Conservation (phyloP, 2,113 vertebrate genomes). For the Neogale vison region DNA sequence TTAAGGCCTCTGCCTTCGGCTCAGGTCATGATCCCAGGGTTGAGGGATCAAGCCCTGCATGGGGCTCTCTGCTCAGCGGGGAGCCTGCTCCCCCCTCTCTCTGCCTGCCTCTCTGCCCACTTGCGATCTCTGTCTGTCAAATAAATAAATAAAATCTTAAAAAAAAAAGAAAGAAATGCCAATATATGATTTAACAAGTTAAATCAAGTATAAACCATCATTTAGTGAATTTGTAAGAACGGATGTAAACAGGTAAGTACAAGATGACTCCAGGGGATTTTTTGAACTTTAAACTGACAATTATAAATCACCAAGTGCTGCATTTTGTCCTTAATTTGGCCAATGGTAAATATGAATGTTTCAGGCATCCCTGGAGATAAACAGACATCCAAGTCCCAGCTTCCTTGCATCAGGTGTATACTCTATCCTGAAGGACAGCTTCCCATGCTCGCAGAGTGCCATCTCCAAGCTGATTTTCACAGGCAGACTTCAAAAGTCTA, state of each 20-base stretch:
- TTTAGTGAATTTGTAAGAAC: background rate
- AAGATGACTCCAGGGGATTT: background rate
- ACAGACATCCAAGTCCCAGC: background rate
- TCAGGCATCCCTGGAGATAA: background rate
- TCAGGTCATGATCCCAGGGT: too few species aligned
- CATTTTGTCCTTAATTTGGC: background rate
- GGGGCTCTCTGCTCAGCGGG: too few species aligned
- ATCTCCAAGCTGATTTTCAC: background rate
- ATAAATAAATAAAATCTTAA: too few species aligned
- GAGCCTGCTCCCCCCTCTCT: too few species aligned
- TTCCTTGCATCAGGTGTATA: background rate
- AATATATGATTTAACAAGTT: background rate
- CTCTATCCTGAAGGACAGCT: background rate
- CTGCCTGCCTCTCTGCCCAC: too few species aligned
- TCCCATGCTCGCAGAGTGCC: accelerated
- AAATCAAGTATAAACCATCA: background rate
- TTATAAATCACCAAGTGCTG: background rate
- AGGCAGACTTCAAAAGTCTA: background rate
- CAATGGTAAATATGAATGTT: background rate
- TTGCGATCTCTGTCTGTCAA: too few species aligned
- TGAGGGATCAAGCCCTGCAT: too few species aligned
- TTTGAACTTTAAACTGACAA: background rate
- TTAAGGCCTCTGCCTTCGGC: too few species aligned
- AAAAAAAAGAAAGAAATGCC: background rate
- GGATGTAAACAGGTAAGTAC: background rate